phyloP scores from a whole-genome alignment of 23 tunicate genomes.

The Phallusia fumigata region DNA sequence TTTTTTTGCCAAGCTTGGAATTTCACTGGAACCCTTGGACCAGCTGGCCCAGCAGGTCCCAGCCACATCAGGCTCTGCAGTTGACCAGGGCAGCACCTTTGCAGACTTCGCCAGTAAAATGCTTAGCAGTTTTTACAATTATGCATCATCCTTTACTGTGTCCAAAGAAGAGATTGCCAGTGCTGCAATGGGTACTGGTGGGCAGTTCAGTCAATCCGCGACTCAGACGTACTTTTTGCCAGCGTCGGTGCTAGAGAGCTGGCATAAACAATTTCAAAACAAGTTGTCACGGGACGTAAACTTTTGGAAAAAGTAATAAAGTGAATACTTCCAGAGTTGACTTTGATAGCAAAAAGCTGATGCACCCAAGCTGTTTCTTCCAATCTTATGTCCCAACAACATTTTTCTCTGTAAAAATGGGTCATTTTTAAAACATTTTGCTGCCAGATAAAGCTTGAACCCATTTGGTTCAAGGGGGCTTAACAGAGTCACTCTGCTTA shows the following conservation, averaged over 20 bases:
- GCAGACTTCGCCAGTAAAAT: conserved; percentile 54
- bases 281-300: conserved; percentile 70
- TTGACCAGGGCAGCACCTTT: conserved; percentile 32
- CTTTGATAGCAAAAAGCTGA: neutral
- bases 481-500: no score
- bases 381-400: neutral
- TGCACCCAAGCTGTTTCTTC: neutral
- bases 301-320: conserved; percentile 75
- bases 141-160: conserved; percentile 54
- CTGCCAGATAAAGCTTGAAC: no score
- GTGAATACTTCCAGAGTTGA: neutral
- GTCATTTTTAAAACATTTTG: no score
- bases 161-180: conserved; percentile 43
- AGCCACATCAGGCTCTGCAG: conserved; percentile 9
- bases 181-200: conserved; percentile 13
- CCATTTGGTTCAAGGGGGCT: no score
- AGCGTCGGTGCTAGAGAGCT: conserved; percentile 54
- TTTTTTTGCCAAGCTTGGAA: conserved; percentile 60
- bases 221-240: conserved; percentile 64
- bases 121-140: conserved; percentile 68
- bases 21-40: conserved; percentile 52
- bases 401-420: neutral
- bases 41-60: conserved; percentile 72
- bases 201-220: conserved; percentile 11
- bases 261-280: conserved; percentile 62